Base-by-base conservation (phyloP, 2,888 invertebrate genomes). In the Mantis religiosa region DNA sequence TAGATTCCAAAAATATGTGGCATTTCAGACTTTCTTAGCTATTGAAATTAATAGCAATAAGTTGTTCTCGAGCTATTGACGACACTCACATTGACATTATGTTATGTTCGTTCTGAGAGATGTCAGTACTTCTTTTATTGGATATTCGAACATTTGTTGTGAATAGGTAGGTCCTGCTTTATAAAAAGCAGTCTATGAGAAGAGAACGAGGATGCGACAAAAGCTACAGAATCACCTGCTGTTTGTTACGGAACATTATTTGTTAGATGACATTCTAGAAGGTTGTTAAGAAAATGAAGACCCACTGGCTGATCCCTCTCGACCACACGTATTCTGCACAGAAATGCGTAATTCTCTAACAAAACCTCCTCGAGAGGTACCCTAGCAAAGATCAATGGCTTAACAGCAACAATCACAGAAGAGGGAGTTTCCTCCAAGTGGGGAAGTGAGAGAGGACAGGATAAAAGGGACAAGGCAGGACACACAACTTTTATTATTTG, bases 401-500 rank as follows among this genome's bases (percentile, higher is more conserved):
- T 71, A 71, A 71, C 54, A 71, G 54, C 54, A 71, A 71, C 54
- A 71, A 71, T 71, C 54, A 25, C 54, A 20, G 54, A 71, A 71
- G 54, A 41, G 41, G 41, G 41, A 71, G 20, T 71, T 71, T 71
- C 54, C 54, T 71, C 25, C 54, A 71, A 20, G 54, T 71, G 54
- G 54, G 54, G 54, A 71, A 71, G 54, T 71, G 54, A 71, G 54
- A 71, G 54, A 71, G 54, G 15, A 15, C 54, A 71, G 54, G 25
- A 71, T 71, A 71, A 71, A 71, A 71, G 87, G 87, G 28, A 87
- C 87, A 87, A 82, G 82, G 87, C 54, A 71, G n/a, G 34, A 86
- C 87, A 87, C 86, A 30, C 81, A 82, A 87, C 41, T 86, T 47
- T 28, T 81, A 81, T 86, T 86, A 86, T 86, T 86, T 81, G 86